A percentile compares a stretch with the other conserved stretches of the same genome.
Conservation (phyloP, 2,888 invertebrate genomes). For the Tenthredo distinguenda region DNA sequence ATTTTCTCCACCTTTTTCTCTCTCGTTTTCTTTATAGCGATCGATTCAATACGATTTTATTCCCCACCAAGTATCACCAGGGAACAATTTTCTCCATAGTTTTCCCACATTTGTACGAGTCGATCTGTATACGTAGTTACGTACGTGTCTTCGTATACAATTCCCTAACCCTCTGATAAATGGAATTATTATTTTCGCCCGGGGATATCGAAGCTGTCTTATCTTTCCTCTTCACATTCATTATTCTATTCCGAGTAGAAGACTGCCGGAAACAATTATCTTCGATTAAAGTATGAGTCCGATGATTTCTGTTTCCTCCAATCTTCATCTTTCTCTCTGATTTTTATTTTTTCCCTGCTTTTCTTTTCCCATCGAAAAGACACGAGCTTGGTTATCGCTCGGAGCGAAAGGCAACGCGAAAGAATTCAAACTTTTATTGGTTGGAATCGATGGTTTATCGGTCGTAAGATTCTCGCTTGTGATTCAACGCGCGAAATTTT, state of each 20-base stretch:
- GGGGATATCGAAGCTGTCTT: not conserved
- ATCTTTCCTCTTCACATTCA: not conserved
- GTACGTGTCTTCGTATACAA: not conserved
- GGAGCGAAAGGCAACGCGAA: not conserved
- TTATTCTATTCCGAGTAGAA: not conserved
- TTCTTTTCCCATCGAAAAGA: not conserved
- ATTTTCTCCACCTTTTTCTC: not conserved
- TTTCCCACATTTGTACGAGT: not conserved
- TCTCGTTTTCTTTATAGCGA: not conserved
- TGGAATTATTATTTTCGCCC: not conserved
- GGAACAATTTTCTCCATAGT: not conserved
- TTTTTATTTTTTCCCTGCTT: not conserved
- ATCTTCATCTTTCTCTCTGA: not conserved
- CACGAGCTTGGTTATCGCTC: constrained; percentile 16
- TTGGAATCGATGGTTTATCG: constrained; percentile 48
- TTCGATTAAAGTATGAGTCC: not conserved
- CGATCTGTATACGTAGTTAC: not conserved
- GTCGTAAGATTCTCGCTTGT: constrained; percentile 26
- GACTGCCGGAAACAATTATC: not conserved
- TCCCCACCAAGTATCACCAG: not conserved
- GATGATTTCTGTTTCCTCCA: not conserved
- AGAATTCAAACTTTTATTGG: constrained; percentile 33
- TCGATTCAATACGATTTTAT: not conserved
- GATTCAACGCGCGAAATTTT: constrained; percentile 27
- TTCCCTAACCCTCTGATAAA: not conserved